Base-by-base conservation (phyloP, 1,140 invertebrate species). In the Apis cerana region DNA sequence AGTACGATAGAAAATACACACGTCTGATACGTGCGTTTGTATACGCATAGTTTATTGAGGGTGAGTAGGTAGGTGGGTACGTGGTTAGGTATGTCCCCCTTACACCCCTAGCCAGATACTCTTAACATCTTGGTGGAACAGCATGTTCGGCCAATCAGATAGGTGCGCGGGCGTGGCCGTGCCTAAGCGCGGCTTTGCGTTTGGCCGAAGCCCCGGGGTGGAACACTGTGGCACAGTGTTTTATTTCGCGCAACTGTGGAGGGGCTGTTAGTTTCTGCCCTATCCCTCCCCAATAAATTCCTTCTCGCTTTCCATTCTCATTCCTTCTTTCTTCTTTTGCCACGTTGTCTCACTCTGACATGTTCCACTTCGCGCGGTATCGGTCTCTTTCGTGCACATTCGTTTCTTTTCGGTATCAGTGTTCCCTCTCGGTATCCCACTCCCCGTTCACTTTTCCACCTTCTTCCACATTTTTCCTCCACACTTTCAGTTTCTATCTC, bases 201-300 rank as follows among this genome's bases (percentile, higher is more conserved):
- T 91, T 93, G 92, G 92, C 82, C 78, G 81, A 84, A 78, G 82
- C 68, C 81, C 74, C 83, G 91, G 91, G 92, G 91, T 92, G 92
- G 91, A 92, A 94, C 92, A 93, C 91, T 92, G 92, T 93, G 91
- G 91, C 91, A 93, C 91, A 91, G 90, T 94, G 90, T 93, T 92
- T 93, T 93, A 93, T 93, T 93, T 93, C 87, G 86, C 84, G 86
- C 84, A 71, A 79, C 80, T 71, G 84, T 86, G 90, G 89, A 90
- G 91, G 90, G 92, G 89, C 82, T 84, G 89, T 91, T 88, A 89
- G 87, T 89, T 91, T 88, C 90, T 89, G 88, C 87, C 91, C 88
- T 92, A 88, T 88, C 89, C 89, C 86, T 87, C 87, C 78, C 83
- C 56, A 61, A 13, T 56, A 17, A n/a, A 54, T 62, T 75, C n/a